Evolutionary conservation across 2,113 vertebrate genomes (phyloP).

Genomic region (Corythornis vintsioides): DNA sequence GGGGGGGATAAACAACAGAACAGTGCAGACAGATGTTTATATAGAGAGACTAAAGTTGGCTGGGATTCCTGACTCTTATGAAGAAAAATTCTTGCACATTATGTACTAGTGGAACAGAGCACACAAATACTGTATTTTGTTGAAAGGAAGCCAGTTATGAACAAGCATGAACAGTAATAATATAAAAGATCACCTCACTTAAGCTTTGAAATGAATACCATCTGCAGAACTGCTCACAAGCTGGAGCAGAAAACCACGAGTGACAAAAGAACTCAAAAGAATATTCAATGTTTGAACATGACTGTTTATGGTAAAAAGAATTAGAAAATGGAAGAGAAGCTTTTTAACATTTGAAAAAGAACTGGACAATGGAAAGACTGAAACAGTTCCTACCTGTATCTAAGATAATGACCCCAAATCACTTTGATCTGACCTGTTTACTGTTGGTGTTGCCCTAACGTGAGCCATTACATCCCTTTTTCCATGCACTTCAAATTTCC

Average conservation of each 20-base stretch:
- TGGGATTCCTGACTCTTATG: neutral
- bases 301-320: conserved; percentile 2
- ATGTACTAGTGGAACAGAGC: neutral
- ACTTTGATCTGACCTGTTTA: neutral
- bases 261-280: neutral
- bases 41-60: neutral
- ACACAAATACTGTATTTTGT: neutral
- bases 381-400: neutral
- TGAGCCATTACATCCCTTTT: neutral
- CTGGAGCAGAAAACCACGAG: conserved; percentile 1
- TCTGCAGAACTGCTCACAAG: conserved; percentile 27
- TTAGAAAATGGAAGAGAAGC: neutral
- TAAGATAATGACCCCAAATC: neutral
- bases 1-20: conserved; percentile 34
- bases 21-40: conserved; percentile 21
- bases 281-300: neutral
- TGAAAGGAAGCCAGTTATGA: conserved; percentile 50
- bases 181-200: conserved; percentile 22
- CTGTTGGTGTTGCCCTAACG: neutral
- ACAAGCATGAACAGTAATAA: conserved; percentile 22
- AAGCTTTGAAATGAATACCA: conserved; percentile 6
- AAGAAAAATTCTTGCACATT: conserved; percentile 25
- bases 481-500: neutral
- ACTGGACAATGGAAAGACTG: neutral
- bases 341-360: neutral